Evolutionary conservation across 2,888 invertebrate genomes (phyloP).

Genomic region (Agrochola circellaris): DNA sequence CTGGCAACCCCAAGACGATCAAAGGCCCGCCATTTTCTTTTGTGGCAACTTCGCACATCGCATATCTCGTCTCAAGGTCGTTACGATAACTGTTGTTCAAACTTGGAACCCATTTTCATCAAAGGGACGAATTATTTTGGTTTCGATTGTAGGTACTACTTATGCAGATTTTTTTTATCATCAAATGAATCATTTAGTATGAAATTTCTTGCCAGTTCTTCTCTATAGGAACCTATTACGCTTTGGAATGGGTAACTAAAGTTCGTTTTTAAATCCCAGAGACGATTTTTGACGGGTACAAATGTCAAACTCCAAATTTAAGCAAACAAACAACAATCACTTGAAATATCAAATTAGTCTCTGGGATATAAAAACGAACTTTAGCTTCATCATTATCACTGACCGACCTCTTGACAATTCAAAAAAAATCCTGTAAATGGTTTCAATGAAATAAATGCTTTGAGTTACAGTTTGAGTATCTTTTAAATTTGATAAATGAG

Average conservation of each 20-base stretch:
- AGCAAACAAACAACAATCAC: too few species aligned
- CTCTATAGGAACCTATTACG: too few species aligned
- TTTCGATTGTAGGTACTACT: background rate
- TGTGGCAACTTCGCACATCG: constrained; percentile 53
- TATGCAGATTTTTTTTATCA: background rate
- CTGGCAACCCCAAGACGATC: constrained; percentile 53
- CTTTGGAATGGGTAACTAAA: too few species aligned
- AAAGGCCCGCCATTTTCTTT: constrained; percentile 42
- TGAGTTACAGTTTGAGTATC: background rate
- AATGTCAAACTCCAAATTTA: too few species aligned
- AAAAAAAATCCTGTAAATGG: background rate
- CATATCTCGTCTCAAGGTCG: constrained; percentile 11
- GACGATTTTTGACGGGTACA: too few species aligned
- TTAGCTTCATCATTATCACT: background rate
- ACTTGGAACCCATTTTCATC: constrained; percentile 16
- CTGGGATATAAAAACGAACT: too few species aligned
- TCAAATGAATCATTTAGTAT: background rate
- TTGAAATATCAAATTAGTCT: too few species aligned
- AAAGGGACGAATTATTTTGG: background rate
- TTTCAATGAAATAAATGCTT: background rate
- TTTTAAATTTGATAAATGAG: background rate
- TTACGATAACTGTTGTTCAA: constrained; percentile 25
- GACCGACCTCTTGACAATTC: background rate
- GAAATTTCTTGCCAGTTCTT: background rate
- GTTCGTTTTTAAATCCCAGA: too few species aligned